Evolutionary conservation across 2,888 invertebrate genomes (phyloP).

Genomic region (Slavum lentiscoides): DNA sequence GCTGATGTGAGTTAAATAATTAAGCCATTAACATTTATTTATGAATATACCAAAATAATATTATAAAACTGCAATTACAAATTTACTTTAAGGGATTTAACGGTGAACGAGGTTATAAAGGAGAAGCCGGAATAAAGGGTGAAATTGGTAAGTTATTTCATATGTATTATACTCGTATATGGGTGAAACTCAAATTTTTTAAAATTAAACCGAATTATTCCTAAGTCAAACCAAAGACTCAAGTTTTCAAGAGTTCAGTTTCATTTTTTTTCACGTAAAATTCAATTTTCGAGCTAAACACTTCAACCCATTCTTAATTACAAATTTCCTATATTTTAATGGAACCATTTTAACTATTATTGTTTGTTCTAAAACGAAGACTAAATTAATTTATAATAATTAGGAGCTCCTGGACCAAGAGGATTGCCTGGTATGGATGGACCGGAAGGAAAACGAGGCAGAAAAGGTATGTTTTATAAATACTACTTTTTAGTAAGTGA

Average conservation of each 20-base stretch:
- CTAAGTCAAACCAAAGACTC: no score
- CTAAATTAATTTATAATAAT: background rate
- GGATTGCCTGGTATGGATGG: conserved; percentile 76
- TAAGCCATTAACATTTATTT: background rate
- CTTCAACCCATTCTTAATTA: background rate
- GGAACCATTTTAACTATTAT: background rate
- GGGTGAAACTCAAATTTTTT: background rate
- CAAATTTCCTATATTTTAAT: background rate
- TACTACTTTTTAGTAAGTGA: background rate
- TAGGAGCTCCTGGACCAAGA: conserved; percentile 70
- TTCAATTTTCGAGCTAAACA: background rate
- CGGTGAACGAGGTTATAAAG: conserved; percentile 80
- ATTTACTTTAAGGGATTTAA: conserved; percentile 66
- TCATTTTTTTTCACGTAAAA: background rate
- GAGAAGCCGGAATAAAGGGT: conserved; percentile 76
- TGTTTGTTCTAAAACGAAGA: background rate
- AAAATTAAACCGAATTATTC: background rate
- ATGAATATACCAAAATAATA: background rate
- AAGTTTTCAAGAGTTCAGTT: no score
- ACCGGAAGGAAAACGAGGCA: conserved; percentile 80
- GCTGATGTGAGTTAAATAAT: conserved; percentile 46
- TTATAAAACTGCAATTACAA: background rate
- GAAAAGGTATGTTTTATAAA: conserved; percentile 66
- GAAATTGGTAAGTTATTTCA: conserved; percentile 63
- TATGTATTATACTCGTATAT: background rate